Conservation (phyloP, 2,797 vertebrate genomes). For the Manis crassicaudata region DNA sequence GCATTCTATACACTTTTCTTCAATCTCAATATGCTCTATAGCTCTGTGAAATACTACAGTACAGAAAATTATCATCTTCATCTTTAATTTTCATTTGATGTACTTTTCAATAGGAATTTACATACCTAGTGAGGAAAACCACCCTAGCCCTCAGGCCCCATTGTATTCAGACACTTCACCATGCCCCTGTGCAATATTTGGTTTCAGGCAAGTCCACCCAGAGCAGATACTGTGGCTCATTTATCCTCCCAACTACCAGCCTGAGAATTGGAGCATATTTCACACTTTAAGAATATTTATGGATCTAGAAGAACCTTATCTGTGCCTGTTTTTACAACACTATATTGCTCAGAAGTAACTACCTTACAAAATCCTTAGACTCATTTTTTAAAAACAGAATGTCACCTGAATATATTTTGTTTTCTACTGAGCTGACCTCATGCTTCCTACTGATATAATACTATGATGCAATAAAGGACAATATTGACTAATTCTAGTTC, state of each 20-base stretch:
- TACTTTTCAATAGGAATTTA: neutral
- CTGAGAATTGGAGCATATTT: neutral
- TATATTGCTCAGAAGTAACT: accelerated
- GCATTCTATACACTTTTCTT: neutral
- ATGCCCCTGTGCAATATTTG: accelerated
- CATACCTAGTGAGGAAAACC: neutral
- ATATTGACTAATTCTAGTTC: neutral
- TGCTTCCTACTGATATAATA: neutral
- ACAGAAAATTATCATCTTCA: neutral
- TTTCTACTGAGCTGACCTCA: neutral
- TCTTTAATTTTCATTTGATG: neutral
- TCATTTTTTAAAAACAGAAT: neutral
- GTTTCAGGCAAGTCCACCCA: too few species aligned
- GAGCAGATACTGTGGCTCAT: accelerated
- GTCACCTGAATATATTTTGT: neutral
- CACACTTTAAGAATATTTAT: neutral
- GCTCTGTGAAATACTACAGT: neutral
- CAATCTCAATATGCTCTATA: neutral
- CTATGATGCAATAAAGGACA: neutral
- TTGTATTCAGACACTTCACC: neutral
- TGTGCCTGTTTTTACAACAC: accelerated
- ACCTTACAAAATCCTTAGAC: neutral
- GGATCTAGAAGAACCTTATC: neutral
- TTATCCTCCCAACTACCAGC: neutral
- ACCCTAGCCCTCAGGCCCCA: too few species aligned